Conservation (phyloP, 2,888 invertebrate genomes). For the Saturnia japonica region DNA sequence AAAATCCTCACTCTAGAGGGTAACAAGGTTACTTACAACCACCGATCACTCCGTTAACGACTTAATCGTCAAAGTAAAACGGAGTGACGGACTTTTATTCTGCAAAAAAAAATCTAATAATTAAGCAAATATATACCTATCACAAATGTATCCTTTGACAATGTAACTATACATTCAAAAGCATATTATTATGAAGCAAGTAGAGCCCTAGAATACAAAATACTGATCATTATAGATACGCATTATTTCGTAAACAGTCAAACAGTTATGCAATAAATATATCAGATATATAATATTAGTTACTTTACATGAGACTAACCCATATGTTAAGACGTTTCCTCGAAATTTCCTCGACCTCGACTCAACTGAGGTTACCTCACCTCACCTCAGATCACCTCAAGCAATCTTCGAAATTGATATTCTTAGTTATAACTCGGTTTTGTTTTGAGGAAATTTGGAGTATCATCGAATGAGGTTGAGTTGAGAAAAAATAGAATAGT, state of each 20-base stretch:
- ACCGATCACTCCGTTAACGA: not conserved
- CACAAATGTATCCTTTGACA: constrained; percentile 51
- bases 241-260: constrained; percentile 30
- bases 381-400: no score
- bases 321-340: no score
- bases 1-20: constrained; percentile 14
- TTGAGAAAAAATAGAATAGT: no score
- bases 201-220: constrained; percentile 33
- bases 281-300: not conserved
- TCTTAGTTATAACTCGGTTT: no score
- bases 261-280: constrained; percentile 23
- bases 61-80: not conserved
- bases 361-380: no score
- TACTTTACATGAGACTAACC: no score
- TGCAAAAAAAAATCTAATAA: constrained; percentile 52
- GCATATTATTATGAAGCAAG: constrained; percentile 28
- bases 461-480: no score
- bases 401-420: no score
- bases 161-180: constrained; percentile 41
- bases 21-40: not conserved
- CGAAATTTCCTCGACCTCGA: no score
- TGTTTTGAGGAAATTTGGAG: no score
- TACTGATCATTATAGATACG: constrained; percentile 42
- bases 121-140: constrained; percentile 55
- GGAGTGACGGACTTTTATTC: constrained; percentile 8